Conservation (phyloP, 2,888 invertebrate species). For the Chrysolina haemoptera region DNA sequence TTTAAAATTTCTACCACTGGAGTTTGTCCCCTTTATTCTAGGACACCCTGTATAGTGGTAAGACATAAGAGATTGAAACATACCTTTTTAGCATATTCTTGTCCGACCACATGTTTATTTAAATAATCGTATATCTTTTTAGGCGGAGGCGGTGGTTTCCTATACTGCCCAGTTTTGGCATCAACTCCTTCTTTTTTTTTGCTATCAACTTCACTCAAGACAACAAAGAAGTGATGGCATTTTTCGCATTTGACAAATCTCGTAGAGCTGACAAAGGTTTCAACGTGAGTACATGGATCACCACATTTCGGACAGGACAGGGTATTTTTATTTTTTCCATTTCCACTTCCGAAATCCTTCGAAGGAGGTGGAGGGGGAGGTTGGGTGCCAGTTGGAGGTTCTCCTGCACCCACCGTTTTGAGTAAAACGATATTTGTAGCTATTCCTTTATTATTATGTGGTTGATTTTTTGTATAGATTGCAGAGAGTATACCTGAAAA, state of each 20-base stretch:
- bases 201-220: constrained; percentile 92
- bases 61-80: not conserved
- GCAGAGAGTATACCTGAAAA: constrained; percentile 61
- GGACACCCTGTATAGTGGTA: too few relatives aligned
- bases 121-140: constrained; percentile 98
- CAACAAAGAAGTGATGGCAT: constrained; percentile 98
- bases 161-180: constrained; percentile 78
- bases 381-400: constrained; percentile 57
- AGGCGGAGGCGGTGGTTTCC: constrained; percentile 94
- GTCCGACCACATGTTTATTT: constrained; percentile 97
- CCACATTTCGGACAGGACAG: constrained; percentile 94
- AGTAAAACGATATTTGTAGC: constrained; percentile 62
- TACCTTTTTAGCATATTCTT: constrained; percentile 94
- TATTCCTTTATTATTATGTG: constrained; percentile 56
- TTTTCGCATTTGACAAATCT: constrained; percentile 97
- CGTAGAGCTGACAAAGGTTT: constrained; percentile 97
- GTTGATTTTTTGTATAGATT: constrained; percentile 57
- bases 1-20: too few relatives aligned
- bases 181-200: constrained; percentile 90
- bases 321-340: constrained; percentile 81
- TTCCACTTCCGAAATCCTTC: constrained; percentile 67
- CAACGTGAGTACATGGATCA: constrained; percentile 93
- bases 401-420: constrained; percentile 63
- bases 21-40: too few relatives aligned
- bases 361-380: constrained; percentile 53